phyloP scores from a whole-genome alignment of 2,888 invertebrate genomes.

The Caenorhabditis drosophilae region DNA sequence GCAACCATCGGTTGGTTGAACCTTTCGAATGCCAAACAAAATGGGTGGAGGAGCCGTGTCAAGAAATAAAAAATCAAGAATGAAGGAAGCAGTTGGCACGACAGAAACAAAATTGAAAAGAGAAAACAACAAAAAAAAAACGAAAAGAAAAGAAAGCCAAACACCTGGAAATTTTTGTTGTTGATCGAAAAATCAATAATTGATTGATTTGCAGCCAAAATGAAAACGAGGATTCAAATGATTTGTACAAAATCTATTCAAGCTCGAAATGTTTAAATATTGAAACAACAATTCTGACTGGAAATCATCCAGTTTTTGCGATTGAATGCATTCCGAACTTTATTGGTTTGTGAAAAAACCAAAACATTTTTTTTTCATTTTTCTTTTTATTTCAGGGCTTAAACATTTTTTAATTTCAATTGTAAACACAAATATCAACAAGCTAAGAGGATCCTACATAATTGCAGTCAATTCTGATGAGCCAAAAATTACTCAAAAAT shows the following conservation, averaged over 20 bases:
- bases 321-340: conserved; percentile 26
- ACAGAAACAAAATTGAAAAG: no score
- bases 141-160: conserved; percentile 8
- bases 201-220: conserved; percentile 15
- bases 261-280: conserved; percentile 14
- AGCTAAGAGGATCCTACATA: conserved; percentile 14
- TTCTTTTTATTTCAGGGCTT: conserved; percentile 31
- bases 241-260: conserved; percentile 23
- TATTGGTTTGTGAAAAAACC: conserved; percentile 8
- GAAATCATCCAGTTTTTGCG: conserved; percentile 7
- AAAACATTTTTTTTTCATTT: background rate
- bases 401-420: conserved; percentile 19
- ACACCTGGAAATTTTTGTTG: conserved; percentile 25
- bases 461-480: conserved; percentile 11
- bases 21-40: background rate
- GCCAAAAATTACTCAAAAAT: conserved; percentile 27
- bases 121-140: no score
- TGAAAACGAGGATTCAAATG: conserved; percentile 19
- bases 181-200: conserved; percentile 6
- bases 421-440: conserved; percentile 19
- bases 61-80: conserved; percentile 5
- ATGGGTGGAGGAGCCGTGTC: background rate
- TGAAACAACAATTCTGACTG: conserved; percentile 12
- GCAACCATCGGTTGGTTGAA: no score
- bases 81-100: background rate